phyloP scores from a whole-genome alignment of 2,888 invertebrate species.

The Alloscopus bannaensis region DNA sequence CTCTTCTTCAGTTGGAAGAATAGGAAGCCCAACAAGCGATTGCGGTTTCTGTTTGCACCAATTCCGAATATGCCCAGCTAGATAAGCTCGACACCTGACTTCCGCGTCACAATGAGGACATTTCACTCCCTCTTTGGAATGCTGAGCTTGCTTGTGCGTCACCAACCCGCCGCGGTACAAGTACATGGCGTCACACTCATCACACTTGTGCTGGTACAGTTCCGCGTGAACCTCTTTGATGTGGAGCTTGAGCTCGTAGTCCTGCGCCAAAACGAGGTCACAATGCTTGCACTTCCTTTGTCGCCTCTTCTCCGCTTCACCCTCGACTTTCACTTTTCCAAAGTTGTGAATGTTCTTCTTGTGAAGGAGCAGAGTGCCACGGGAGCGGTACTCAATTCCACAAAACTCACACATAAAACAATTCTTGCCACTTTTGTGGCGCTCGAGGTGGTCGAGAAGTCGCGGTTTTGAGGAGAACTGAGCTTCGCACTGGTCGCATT shows the following conservation, averaged over 20 bases:
- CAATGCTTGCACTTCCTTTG: neutral
- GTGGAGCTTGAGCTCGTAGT: neutral
- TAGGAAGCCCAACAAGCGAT: too few species aligned
- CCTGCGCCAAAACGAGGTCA: neutral
- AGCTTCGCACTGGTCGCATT: neutral
- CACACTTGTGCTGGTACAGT: neutral
- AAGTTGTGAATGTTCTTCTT: too few species aligned
- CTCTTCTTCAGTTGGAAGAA: too few species aligned
- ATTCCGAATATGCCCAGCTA: neutral
- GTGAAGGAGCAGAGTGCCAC: neutral
- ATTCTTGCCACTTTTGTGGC: neutral
- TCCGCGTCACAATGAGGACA: neutral
- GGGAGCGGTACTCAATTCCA: neutral
- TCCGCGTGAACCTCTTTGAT: neutral
- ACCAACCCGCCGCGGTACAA: neutral
- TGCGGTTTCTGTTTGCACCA: too few species aligned
- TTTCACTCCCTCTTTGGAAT: neutral
- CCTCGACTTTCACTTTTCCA: too few species aligned
- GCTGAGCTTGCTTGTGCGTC: neutral
- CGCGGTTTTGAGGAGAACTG: neutral
- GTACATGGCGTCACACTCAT: conserved; percentile 1
- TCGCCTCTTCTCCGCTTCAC: neutral
- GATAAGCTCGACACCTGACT: neutral
- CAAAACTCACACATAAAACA: neutral
- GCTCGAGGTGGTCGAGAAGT: neutral